phyloP scores from a whole-genome alignment of 2,797 vertebrate genomes.

The Cossypha heuglini region DNA sequence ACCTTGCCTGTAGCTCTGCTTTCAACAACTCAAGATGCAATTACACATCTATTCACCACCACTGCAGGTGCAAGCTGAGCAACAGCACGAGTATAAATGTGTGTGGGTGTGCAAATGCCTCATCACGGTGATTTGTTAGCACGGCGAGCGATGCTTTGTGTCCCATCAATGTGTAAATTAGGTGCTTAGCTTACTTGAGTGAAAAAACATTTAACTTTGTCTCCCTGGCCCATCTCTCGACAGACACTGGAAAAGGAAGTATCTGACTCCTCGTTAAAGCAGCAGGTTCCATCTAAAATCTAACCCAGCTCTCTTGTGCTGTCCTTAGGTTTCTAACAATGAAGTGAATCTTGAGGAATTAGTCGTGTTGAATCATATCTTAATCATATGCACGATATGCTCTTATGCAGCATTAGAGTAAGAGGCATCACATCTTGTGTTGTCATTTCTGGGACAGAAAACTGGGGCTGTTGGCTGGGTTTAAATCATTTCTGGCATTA shows the following conservation, averaged over 20 bases:
- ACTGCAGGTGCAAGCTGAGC: slow-evolving; percentile 53
- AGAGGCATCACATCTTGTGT: background rate
- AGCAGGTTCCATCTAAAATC: background rate
- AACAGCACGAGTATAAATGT: background rate
- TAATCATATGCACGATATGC: background rate
- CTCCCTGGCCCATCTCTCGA: background rate
- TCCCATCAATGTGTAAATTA: slow-evolving; percentile 36
- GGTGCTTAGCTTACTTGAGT: background rate
- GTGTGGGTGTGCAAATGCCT: slow-evolving; percentile 57
- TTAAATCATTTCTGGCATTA: slow-evolving; percentile 50
- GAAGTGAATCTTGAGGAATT: slow-evolving; percentile 26
- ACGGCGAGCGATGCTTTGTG: background rate
- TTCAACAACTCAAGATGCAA: background rate
- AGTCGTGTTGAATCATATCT: background rate
- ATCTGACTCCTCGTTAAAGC: background rate
- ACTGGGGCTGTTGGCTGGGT: background rate
- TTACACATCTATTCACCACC: slow-evolving; percentile 61
- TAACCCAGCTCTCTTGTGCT: background rate
- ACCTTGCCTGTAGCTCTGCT: slow-evolving; percentile 12
- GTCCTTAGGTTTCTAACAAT: slow-evolving; percentile 5
- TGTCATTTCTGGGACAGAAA: slow-evolving; percentile 56
- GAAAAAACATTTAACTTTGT: background rate
- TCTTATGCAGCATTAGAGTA: slow-evolving; percentile 14
- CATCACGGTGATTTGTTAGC: slow-evolving; percentile 23
- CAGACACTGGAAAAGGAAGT: background rate